Percentiles rank a stretch among this genome's conserved stretches.
These are phyloP conservation scores for Eira barbara DNA, from an alignment of 2,113 vertebrate species.

Conservation along the genomic window DNA sequence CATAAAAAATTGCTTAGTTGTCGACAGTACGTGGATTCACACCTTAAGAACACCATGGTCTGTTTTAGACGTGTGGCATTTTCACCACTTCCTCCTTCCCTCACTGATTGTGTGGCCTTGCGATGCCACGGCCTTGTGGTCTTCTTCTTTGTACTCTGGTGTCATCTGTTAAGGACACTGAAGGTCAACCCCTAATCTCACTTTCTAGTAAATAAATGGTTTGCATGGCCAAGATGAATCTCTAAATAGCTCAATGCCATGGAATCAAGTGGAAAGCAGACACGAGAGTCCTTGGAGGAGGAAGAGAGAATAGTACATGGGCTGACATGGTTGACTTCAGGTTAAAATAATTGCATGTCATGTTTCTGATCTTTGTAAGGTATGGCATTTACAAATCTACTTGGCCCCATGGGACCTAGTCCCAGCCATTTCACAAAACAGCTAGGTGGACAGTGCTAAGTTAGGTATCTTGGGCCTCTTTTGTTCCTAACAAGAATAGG, in stretches of 20 bases:
- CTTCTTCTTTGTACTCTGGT: constrained; percentile 36
- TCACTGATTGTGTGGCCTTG: neutral
- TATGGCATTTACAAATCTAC: neutral
- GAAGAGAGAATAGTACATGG: neutral
- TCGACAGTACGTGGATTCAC: neutral
- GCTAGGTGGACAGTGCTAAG: neutral
- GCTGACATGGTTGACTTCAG: neutral
- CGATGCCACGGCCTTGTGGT: constrained; percentile 5
- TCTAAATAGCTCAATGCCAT: neutral
- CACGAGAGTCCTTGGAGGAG: neutral
- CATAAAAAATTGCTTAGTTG: neutral
- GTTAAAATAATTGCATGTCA: neutral
- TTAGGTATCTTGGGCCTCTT: neutral
- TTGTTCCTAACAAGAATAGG: neutral
- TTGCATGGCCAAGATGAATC: neutral
- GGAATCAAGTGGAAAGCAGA: neutral
- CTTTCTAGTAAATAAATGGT: constrained; percentile 40
- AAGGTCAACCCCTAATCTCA: constrained; percentile 57
- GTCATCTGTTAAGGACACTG: constrained; percentile 55
- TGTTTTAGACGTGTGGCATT: neutral
- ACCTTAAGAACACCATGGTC: neutral
- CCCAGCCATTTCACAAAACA: neutral
- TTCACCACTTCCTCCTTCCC: neutral
- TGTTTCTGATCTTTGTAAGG: neutral
- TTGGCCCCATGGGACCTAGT: neutral